A percentile compares a stretch with the other conserved stretches of the same genome.
These are phyloP conservation scores for Lydus trimaculatus DNA, from an alignment of 2,888 invertebrate species.

Conservation along the genomic window DNA sequence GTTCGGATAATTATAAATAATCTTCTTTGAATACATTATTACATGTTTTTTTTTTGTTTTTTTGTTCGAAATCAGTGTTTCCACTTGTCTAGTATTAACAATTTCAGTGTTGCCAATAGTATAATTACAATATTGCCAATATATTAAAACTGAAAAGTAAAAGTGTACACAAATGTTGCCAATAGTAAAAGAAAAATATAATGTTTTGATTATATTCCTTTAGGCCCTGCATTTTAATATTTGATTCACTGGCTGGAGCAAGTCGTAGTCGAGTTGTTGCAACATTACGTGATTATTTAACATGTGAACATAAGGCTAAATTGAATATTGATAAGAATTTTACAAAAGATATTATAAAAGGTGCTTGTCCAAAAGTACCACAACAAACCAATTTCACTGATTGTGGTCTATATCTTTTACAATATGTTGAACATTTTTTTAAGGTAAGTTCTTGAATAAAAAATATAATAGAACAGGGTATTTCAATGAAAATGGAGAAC, in stretches of 20 bases:
- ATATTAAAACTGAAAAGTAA: too few species aligned
- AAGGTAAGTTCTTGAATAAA: conserved; percentile 69
- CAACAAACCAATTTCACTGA: conserved; percentile 97
- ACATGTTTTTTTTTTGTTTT: background rate
- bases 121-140: background rate
- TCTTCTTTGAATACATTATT: too few species aligned
- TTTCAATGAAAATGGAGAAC: too few species aligned
- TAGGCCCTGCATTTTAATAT: conserved; percentile 93
- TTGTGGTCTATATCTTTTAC: conserved; percentile 94
- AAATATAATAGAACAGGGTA: too few species aligned
- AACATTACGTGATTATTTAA: conserved; percentile 89
- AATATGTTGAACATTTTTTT: conserved; percentile 97
- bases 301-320: conserved; percentile 84
- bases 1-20: too few species aligned
- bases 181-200: conserved; percentile 8
- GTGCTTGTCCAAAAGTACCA: conserved; percentile 90
- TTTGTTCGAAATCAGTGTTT: conserved; percentile 7
- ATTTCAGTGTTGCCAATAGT: background rate
- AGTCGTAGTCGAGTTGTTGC: conserved; percentile 85
- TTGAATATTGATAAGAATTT: conserved; percentile 70
- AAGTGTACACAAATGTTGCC: conserved; percentile 14
- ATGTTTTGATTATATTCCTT: conserved; percentile 53
- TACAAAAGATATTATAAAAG: conserved; percentile 84
- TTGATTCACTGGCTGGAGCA: conserved; percentile 90
- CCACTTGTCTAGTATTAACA: background rate